phyloP scores from a whole-genome alignment of 2,797 vertebrate genomes.

The Nyctalus aviator region DNA sequence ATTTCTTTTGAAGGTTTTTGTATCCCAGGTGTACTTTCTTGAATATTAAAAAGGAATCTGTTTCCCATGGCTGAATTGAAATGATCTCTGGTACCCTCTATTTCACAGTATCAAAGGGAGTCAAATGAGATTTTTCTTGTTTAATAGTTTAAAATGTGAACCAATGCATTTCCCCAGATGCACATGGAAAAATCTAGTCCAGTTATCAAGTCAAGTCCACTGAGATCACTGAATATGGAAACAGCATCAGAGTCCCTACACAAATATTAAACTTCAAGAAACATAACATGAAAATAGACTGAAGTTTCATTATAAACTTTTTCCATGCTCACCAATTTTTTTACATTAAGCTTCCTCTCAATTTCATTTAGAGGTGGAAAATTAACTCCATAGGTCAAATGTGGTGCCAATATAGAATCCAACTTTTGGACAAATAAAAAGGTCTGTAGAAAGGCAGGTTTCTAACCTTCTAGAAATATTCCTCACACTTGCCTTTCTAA shows the following conservation, averaged over 20 bases:
- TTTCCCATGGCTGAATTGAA: background rate
- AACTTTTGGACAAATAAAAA: background rate
- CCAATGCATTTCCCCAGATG: background rate
- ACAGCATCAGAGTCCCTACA: background rate
- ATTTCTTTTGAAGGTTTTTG: background rate
- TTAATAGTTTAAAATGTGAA: background rate
- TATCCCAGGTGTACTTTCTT: background rate
- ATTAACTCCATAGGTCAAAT: background rate
- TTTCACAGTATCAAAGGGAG: background rate
- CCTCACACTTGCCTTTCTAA: background rate
- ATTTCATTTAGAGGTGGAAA: background rate
- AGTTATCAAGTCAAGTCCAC: background rate
- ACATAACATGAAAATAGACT: background rate
- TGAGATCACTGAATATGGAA: background rate
- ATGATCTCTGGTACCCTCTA: background rate
- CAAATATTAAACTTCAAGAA: conserved; percentile 9
- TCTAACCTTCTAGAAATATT: conserved; percentile 39
- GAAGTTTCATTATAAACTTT: background rate
- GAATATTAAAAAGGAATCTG: background rate
- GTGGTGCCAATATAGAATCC: background rate
- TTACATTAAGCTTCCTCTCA: conserved; percentile 45
- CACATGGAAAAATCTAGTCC: background rate
- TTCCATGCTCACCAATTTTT: background rate
- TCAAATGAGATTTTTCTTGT: background rate
- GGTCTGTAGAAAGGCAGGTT: background rate